A percentile compares a stretch with the other conserved stretches of the same genome.
Evolutionary conservation across 2,797 vertebrate species (phyloP).

Genomic region (Pangasius mekongensis): DNA sequence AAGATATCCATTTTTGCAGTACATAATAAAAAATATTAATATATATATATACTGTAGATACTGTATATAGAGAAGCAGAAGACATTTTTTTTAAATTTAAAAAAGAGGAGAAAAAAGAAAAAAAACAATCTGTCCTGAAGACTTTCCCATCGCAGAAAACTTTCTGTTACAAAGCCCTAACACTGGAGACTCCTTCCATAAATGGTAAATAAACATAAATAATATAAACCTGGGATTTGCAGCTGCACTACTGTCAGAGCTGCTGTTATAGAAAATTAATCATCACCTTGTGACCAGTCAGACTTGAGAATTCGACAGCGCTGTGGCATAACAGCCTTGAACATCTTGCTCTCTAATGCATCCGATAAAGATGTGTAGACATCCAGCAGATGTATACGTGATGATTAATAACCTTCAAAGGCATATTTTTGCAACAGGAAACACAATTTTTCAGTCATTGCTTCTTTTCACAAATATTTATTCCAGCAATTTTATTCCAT

Average conservation of each 20-base stretch:
- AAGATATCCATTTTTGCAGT: neutral
- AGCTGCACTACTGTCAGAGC: neutral
- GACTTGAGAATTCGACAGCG: neutral
- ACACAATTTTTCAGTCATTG: neutral
- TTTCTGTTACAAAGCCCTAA: neutral
- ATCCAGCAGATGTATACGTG: neutral
- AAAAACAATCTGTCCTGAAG: neutral
- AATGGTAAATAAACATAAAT: neutral
- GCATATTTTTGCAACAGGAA: neutral
- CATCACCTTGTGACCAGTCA: neutral
- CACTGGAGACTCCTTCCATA: neutral
- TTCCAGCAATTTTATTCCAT: conserved; percentile 59
- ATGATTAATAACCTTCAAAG: neutral
- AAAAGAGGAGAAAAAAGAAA: too few relatives aligned
- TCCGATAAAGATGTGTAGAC: neutral
- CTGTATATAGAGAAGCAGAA: neutral
- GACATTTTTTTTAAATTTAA: too few relatives aligned
- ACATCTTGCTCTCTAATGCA: neutral
- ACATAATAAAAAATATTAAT: neutral
- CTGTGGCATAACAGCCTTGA: neutral
- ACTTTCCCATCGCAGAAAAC: neutral
- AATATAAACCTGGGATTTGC: neutral
- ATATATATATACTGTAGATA: neutral
- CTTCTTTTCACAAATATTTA: conserved; percentile 52
- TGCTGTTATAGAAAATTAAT: neutral